Percentiles rank a stretch among this genome's conserved stretches.
These are phyloP conservation scores for Cryptoleucopteryx plumbea DNA, from an alignment of 2,113 vertebrate species.

Conservation along the genomic window DNA sequence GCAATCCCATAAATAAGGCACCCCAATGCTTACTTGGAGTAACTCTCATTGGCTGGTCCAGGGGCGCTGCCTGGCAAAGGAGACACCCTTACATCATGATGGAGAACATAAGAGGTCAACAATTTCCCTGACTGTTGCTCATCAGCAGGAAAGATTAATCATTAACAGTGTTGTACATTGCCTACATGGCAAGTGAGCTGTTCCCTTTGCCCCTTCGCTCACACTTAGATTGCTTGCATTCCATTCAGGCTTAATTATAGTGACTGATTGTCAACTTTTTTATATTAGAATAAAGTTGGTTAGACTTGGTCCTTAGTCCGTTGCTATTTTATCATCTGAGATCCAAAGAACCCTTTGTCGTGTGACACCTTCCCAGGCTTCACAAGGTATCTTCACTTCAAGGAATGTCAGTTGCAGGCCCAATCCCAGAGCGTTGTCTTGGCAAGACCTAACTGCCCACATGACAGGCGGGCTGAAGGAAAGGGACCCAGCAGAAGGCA, in stretches of 20 bases:
- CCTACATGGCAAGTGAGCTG: neutral
- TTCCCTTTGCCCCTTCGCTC: neutral
- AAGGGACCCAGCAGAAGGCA: neutral
- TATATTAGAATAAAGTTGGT: neutral
- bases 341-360: neutral
- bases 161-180: neutral
- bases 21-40: neutral
- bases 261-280: neutral
- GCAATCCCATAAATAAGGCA: neutral
- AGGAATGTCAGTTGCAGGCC: neutral
- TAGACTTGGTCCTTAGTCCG: neutral
- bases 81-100: rapidly evolving
- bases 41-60: neutral
- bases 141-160: neutral
- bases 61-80: neutral
- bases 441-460: neutral
- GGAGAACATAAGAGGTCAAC: neutral
- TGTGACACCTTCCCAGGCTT: neutral
- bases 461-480: neutral
- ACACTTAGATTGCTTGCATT: neutral
- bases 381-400: neutral
- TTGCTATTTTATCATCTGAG: neutral
- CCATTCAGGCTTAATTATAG: neutral
- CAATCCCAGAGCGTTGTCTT: neutral
- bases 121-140: neutral